Conservation (phyloP, 2,113 vertebrate genomes). For the zebrafish (Danio rerio) region DNA sequence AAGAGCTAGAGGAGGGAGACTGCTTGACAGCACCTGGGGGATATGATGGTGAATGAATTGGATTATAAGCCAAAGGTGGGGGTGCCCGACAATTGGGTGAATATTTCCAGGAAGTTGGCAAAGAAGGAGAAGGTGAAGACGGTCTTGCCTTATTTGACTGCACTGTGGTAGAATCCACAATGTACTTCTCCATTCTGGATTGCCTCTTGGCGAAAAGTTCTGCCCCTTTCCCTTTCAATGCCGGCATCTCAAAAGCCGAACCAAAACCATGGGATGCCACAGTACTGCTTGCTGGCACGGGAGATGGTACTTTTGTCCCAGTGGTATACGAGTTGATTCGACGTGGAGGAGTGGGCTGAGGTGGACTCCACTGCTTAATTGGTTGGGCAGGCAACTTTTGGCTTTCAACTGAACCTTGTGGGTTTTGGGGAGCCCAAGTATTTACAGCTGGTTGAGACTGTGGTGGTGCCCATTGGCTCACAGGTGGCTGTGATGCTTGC, state of each 20-base stretch:
- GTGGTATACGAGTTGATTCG: constrained; percentile 74
- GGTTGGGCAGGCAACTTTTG: constrained; percentile 67
- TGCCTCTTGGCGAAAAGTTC: constrained; percentile 95
- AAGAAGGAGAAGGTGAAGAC: constrained; percentile 87
- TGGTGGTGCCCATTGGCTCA: constrained; percentile 67
- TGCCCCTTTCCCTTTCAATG: constrained; percentile 90
- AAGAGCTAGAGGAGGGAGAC: constrained; percentile 71
- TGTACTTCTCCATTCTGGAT: constrained; percentile 96
- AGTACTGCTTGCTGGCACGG: constrained; percentile 74
- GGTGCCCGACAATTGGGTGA: constrained; percentile 93
- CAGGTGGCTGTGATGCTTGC: constrained; percentile 58
- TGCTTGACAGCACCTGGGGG: constrained; percentile 86
- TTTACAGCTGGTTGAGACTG: constrained; percentile 60
- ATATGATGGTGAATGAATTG: constrained; percentile 91
- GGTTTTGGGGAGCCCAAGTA: constrained; percentile 66
- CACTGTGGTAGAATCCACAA: constrained; percentile 94
- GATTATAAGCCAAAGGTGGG: constrained; percentile 91
- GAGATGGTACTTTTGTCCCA: constrained; percentile 73
- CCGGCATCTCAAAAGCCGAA: constrained; percentile 85
- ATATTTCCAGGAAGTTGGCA: constrained; percentile 93
- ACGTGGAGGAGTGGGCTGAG: constrained; percentile 76
- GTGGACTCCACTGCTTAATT: constrained; percentile 76
- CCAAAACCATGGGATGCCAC: constrained; percentile 71
- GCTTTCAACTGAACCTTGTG: constrained; percentile 63
- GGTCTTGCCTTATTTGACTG: constrained; percentile 86